A percentile compares a stretch with the other conserved stretches of the same genome.
Conservation (phyloP, 1,140 invertebrate species). For the Drosophila sulfurigaster region DNA sequence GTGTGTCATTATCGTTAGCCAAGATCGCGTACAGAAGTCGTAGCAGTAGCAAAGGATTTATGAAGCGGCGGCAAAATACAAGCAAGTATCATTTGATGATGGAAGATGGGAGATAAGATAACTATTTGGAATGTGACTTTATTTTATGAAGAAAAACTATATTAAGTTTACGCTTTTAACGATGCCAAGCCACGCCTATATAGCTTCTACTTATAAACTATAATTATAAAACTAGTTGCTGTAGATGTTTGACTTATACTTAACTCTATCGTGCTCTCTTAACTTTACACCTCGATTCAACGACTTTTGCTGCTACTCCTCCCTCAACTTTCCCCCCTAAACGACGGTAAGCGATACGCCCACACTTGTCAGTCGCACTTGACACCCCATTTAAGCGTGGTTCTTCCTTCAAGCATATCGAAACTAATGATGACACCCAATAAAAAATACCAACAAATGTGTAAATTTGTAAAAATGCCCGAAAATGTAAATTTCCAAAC, state of each 20-base stretch:
- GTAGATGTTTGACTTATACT: not conserved
- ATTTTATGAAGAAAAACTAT: not conserved
- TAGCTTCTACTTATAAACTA: not conserved
- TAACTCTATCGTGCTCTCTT: not conserved
- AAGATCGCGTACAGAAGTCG: conserved; percentile 29
- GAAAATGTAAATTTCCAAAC: conserved; percentile 61
- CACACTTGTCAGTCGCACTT: conserved; percentile 60
- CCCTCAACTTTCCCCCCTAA: conserved; percentile 5
- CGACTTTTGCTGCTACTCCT: not conserved
- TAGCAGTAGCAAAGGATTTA: conserved; percentile 50
- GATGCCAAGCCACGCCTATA: not conserved
- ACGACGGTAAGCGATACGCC: conserved; percentile 62
- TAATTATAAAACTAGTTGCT: not conserved
- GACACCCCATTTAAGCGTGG: conserved; percentile 26
- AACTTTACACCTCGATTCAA: not conserved
- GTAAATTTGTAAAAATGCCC: conserved; percentile 74
- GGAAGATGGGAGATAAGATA: conserved; percentile 26
- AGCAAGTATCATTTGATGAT: conserved; percentile 35
- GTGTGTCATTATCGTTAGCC: conserved; percentile 72
- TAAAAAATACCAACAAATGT: conserved; percentile 78
- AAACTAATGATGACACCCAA: conserved; percentile 82
- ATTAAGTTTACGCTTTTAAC: not conserved
- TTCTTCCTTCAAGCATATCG: conserved; percentile 35
- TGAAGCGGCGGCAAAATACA: conserved; percentile 49
- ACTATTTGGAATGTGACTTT: not conserved